Conservation (phyloP, 2,888 invertebrate species). For the Oscheius onirici region DNA sequence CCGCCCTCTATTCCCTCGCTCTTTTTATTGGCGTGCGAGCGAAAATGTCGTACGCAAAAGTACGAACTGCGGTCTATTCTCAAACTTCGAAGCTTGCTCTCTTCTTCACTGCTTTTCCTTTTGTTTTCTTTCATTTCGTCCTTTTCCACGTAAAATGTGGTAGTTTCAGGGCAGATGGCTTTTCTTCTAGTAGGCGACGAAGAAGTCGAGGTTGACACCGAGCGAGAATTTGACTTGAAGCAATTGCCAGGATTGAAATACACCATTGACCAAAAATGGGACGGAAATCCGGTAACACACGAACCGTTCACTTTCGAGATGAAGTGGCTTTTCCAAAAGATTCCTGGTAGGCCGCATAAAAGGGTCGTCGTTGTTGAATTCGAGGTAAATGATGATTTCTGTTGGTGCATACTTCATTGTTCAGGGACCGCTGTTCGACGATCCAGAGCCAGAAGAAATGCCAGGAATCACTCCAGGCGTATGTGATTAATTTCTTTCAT, state of each 20-base stretch:
- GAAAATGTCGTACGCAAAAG: too few relatives aligned
- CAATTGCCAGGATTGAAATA: constrained; percentile 55
- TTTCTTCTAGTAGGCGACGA: constrained; percentile 7
- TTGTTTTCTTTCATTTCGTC: not conserved
- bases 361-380: constrained; percentile 60
- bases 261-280: constrained; percentile 67
- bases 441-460: constrained; percentile 65
- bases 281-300: constrained; percentile 64
- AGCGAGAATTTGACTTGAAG: constrained; percentile 33
- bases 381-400: constrained; percentile 32
- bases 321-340: constrained; percentile 68
- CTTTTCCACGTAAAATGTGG: not conserved
- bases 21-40: not conserved
- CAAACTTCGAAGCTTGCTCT: not conserved
- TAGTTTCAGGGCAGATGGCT: not conserved
- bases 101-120: not conserved
- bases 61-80: not conserved
- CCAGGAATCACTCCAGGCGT: constrained; percentile 63
- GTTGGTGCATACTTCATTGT: constrained; percentile 32
- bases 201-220: constrained; percentile 24
- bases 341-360: constrained; percentile 65
- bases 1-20: not conserved
- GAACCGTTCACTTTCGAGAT: constrained; percentile 63
- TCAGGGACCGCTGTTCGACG: constrained; percentile 69
- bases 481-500: constrained; percentile 9